Conservation (phyloP, 2,888 invertebrate species). For the Cetonia aurata region DNA sequence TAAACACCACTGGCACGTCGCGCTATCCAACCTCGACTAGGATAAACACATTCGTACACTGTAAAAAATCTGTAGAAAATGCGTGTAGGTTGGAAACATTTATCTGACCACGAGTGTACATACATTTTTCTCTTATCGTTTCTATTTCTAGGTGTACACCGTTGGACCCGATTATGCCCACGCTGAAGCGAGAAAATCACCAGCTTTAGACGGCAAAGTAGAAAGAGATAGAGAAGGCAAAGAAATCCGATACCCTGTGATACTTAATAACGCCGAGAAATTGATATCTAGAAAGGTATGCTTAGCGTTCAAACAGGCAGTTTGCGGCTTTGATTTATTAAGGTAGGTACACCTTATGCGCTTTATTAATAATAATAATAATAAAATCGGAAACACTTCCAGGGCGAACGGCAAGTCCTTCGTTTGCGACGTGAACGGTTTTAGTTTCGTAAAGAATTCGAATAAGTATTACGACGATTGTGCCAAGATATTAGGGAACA, state of each 20-base stretch:
- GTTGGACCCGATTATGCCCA: constrained; percentile 99
- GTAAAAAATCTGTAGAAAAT: too few species aligned
- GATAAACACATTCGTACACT: too few species aligned
- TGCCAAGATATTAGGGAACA: constrained; percentile 97
- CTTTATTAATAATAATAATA: neutral
- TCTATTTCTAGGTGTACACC: constrained; percentile 86
- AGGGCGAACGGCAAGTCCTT: constrained; percentile 99
- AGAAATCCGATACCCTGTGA: constrained; percentile 81
- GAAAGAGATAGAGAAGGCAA: constrained; percentile 98
- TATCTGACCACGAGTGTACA: too few species aligned
- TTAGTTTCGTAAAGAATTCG: constrained; percentile 99
- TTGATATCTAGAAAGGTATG: constrained; percentile 98
- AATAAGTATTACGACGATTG: constrained; percentile 99
- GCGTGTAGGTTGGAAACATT: too few species aligned
- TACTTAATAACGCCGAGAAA: constrained; percentile 97
- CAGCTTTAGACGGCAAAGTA: constrained; percentile 98
- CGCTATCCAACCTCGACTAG: too few species aligned
- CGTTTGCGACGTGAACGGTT: constrained; percentile 99
- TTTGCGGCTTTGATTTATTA: constrained; percentile 96
- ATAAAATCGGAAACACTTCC: constrained; percentile 38
- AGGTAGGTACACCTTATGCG: neutral
- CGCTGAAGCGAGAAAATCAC: constrained; percentile 98
- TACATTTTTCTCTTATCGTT: constrained; percentile 36
- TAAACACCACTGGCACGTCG: too few species aligned
- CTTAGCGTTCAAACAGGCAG: constrained; percentile 96